phyloP scores from a whole-genome alignment of 2,888 invertebrate genomes.

The Caenorhabditis auriculariae region DNA sequence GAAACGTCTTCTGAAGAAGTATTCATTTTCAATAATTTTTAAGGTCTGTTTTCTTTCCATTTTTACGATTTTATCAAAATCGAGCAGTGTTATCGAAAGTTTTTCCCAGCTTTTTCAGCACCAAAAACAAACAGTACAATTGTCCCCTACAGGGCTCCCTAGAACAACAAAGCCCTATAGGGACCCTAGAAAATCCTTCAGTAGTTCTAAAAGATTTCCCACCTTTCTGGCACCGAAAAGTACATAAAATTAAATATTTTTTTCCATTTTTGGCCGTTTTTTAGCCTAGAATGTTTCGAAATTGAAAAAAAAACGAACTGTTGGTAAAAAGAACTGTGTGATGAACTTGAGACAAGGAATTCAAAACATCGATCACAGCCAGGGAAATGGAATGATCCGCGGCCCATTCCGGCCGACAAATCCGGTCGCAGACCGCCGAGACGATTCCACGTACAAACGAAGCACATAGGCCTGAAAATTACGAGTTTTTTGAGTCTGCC shows the following conservation, averaged over 20 bases:
- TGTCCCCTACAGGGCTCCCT: too few species aligned
- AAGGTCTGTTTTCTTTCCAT: too few species aligned
- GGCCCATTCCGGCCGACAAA: slow-evolving; percentile 48
- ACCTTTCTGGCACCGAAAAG: too few species aligned
- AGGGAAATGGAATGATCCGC: slow-evolving; percentile 43
- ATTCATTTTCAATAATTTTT: slow-evolving; percentile 2
- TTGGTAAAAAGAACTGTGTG: slow-evolving; percentile 53
- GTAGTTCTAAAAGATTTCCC: too few species aligned
- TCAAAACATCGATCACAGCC: slow-evolving; percentile 58
- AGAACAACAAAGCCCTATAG: too few species aligned
- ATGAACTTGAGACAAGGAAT: slow-evolving; percentile 52
- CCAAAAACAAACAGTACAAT: too few species aligned
- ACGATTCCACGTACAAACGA: slow-evolving; percentile 57
- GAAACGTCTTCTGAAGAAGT: slow-evolving; percentile 60
- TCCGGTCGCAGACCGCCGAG: slow-evolving; percentile 59
- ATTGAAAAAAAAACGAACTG: slow-evolving; percentile 28
- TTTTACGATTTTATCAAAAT: too few species aligned
- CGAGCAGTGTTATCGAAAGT: too few species aligned
- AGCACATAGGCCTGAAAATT: slow-evolving; percentile 27
- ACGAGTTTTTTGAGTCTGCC: neutral
- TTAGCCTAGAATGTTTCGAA: too few species aligned
- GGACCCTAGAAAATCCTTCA: too few species aligned
- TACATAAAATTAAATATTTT: too few species aligned
- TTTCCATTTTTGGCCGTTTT: too few species aligned
- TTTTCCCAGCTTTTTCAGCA: neutral